These are phyloP conservation scores for Mactra quadrangularis DNA, from an alignment of 1,140 invertebrate genomes.

Conservation along the genomic window DNA sequence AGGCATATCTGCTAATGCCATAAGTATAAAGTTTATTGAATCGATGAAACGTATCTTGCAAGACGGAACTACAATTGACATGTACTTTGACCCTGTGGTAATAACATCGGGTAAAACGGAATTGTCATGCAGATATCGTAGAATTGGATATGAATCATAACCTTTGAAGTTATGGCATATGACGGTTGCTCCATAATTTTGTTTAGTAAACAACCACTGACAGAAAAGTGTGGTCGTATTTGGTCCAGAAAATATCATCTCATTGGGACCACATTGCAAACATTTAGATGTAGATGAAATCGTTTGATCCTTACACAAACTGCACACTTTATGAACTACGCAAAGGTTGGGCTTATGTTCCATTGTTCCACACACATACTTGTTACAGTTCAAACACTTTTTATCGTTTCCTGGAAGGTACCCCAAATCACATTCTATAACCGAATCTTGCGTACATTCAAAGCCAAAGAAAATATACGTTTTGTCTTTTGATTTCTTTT, in stretches of 20 bases:
- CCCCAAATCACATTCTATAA: slow-evolving; percentile 5
- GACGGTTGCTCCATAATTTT: slow-evolving; percentile 10
- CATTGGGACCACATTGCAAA: background rate
- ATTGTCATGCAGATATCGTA: no score
- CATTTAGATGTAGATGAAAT: background rate
- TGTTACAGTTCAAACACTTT: slow-evolving; percentile 1
- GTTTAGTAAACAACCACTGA: slow-evolving; percentile 35
- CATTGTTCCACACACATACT: background rate
- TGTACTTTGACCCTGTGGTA: slow-evolving; percentile 21
- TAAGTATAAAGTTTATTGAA: slow-evolving; percentile 32
- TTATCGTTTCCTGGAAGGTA: background rate
- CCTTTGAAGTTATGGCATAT: slow-evolving; percentile 32
- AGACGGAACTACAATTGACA: background rate
- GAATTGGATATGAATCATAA: slow-evolving; percentile 25
- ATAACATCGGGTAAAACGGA: no score
- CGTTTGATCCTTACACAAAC: slow-evolving; percentile 21
- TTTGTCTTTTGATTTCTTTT: no score
- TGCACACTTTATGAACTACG: slow-evolving; percentile 53
- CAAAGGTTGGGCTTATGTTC: slow-evolving; percentile 11
- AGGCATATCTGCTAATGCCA: slow-evolving; percentile 31
- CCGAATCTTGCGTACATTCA: slow-evolving; percentile 34
- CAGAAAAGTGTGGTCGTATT: background rate
- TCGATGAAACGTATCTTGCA: slow-evolving; percentile 42
- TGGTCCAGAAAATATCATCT: background rate
- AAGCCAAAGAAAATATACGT: slow-evolving; percentile 6